phyloP scores from a whole-genome alignment of 2,113 vertebrate species.

The Carassius auratus region DNA sequence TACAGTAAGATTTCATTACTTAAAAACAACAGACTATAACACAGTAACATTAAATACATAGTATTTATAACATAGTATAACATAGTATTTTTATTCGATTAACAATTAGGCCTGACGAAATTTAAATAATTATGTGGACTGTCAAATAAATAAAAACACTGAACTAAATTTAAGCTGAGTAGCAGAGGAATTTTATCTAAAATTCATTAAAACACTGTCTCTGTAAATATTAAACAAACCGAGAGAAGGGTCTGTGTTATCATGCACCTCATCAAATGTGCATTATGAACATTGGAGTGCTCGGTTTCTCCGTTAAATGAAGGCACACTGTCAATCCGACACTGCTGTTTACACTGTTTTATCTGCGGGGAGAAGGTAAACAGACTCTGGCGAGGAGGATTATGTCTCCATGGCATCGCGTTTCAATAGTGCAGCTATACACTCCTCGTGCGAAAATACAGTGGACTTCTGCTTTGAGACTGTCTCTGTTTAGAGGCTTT shows the following conservation, averaged over 20 bases:
- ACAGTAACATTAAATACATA: too few species aligned
- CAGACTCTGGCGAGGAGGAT: conserved; percentile 74
- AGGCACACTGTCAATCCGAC: conserved; percentile 65
- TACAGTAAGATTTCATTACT: not conserved
- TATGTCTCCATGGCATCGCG: conserved; percentile 79
- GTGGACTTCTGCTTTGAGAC: conserved; percentile 71
- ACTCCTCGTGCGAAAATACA: conserved; percentile 74
- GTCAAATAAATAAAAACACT: not conserved
- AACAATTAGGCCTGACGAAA: not conserved
- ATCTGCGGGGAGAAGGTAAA: conserved; percentile 78
- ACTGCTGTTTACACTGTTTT: conserved; percentile 77
- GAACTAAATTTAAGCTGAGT: not conserved
- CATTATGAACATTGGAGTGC: conserved; percentile 40
- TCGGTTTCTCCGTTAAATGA: conserved; percentile 64
- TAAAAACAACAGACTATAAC: not conserved
- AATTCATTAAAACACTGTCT: not conserved
- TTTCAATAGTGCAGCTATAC: conserved; percentile 67
- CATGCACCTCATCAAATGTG: conserved; percentile 57
- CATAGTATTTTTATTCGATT: not conserved
- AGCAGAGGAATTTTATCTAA: not conserved
- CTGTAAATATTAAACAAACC: conserved; percentile 55
- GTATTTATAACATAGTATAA: not conserved
- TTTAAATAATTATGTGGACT: not conserved
- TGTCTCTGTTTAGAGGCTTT: conserved; percentile 38
- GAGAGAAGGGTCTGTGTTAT: conserved; percentile 40